Base-by-base conservation (phyloP, 1,140 invertebrate genomes). In the Drosophila rhopaloa region DNA sequence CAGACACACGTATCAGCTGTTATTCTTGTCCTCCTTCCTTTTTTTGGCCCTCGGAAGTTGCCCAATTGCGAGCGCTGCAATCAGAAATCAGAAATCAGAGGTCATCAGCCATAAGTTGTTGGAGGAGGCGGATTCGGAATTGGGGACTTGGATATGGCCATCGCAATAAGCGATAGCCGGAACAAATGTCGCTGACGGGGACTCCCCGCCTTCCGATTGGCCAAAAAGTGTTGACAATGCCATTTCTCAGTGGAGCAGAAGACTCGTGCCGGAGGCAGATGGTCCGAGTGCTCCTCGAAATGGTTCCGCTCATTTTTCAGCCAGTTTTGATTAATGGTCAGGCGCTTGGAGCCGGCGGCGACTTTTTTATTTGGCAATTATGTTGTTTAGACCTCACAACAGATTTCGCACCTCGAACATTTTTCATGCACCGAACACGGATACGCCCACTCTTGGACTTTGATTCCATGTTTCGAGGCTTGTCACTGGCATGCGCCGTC, bases 311-410 rank as follows among this genome's bases (percentile, higher is more conserved):
- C 66, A 77, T 68, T 82, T 63, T 78, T 58, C 55, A 68, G 65
- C 35, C 80, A 72, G 61, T 89, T 88, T 88, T 88, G 83, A 88
- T 88, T 88, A 88, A 88, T 88, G 84, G 83, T 89, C 65, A 63
- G 57, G 13, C 48, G 75, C 62, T 88, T 76, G 40, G 67, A 77
- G 75, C 76, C 75, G 60, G 66, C 66, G 83, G 83, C 79, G 76
- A 86, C 80, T 88, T 88, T 88, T 88, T 88, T 89, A 89, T 88
- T 88, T 80, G 83, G 83, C 83, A 88, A 88, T 88, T 88, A 88
- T 88, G 84, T 88, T 88, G 83, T 88, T 88, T 88, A 89, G 83
- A 88, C 57, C 70, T 60, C 59, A 35, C 76, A 74, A 68, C 83
- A 83, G 76, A 83, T 88, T 88, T 86, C 84, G 78, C 83, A 86